Evolutionary conservation across 2,113 vertebrate species (phyloP), one percentile per base, ranked within the genome.

Genomic region (Cephalopholis sonnerati): DNA sequence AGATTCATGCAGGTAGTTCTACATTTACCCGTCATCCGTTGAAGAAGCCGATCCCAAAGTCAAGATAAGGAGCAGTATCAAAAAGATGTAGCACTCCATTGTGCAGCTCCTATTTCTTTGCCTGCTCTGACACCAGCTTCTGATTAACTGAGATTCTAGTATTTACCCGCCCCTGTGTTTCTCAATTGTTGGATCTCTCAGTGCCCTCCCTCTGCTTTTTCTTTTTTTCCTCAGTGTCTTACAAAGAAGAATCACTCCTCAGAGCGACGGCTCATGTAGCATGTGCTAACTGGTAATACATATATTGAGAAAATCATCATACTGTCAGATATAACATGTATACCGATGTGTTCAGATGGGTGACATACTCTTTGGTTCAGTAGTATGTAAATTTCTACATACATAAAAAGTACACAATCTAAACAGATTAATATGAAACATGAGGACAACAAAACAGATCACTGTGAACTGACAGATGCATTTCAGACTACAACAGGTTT

Each of bases 71-170:
- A 91, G 58, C 80, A 89, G 65, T 7, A 90, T 0, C 1, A 24
- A 73, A 66, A 83, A 48, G 1, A 78, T 46, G 57, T 27, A 20
- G 59, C 25, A 1, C 57, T 32, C 83, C 93, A 94, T 94, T 10
- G 7, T 89, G 24, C 82, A 44, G 57, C 74, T 83, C 41, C 25
- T 71, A 1, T 63, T 46, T 39, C n/a, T 62, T 57, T 57, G 5
- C 50, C 70, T 89, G 68, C 67, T 70, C 70, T 84, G 75, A 75
- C 71, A 25, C 41, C 50, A n/a, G 44, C 13, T 57, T 59, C 51
- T 41, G 51, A 67, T 65, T 24, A 57, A 25, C 55, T 68, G 29
- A 2, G 12, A 67, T 70, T 85, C 84, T 87, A 36, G 77, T 32
- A 53, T 48, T 61, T 46, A 59, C 48, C 67, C 77, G 44, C 55